Base-by-base conservation (phyloP, 2,888 invertebrate species). In the Tridacna crocea region DNA sequence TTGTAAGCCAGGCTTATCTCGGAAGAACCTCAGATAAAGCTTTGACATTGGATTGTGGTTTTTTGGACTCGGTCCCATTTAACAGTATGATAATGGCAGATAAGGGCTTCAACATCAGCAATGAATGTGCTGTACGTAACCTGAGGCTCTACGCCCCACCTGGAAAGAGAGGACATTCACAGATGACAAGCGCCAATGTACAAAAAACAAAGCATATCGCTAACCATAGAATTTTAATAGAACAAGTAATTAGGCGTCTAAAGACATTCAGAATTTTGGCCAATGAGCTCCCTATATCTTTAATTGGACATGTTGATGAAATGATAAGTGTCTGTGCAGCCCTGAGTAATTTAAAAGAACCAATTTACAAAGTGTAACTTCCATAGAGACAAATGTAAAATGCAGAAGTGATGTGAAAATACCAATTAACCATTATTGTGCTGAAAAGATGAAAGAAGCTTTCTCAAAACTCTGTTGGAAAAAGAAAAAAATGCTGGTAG, bases 221-320 rank as follows among this genome's bases (percentile, higher is more conserved):
- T 2, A 88, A 88, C 75, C 72, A 72, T 19, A 19, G 88, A n/a
- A 89, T 89, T 26, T 70, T 81, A 22, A 84, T 88, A 15, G 88
- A 88, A 48, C 79, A 82, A 74, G 88, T 82, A 0, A 89, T 88
- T 51, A 65, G 84, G 61, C 70, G 88, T 15, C 51, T 89, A 55
- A 89, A 89, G 70, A 75, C 72, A 24, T 88, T 87, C 68, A 24
- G 72, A 13, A 88, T 89, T 51, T 66, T 87, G 47, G 66, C 74
- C 24, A 77, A 79, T 78, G 75, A 80, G 70, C 15, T 87, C 22
- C 87, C 88, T 0, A 55, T 88, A 26, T 75, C 81, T 19, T 36
- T 88, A 19, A 61, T 84, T 26, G 65, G 48, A 36, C 80, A 82
- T 36, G 27, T 87, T 36, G 85, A 88, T 85, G 83, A 88, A 24